phyloP scores from a whole-genome alignment of 2,888 invertebrate species.

The Candidula unifasciata region DNA sequence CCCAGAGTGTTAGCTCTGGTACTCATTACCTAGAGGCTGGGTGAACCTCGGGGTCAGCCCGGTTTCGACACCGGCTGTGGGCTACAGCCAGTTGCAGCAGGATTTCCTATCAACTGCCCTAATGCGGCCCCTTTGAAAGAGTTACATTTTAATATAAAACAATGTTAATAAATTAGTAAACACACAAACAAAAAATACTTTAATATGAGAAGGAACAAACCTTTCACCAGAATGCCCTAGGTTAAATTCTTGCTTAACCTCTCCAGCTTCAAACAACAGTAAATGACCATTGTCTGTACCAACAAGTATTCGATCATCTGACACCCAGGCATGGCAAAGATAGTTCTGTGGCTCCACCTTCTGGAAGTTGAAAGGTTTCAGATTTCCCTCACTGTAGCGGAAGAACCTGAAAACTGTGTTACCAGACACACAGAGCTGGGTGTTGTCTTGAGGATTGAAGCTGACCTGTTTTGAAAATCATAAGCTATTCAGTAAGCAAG shows the following conservation, averaged over 20 bases:
- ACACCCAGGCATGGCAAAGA: conserved; percentile 88
- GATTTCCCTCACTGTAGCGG: conserved; percentile 86
- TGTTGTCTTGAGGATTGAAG: conserved; percentile 87
- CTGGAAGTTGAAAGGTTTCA: conserved; percentile 90
- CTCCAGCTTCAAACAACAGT: conserved; percentile 90
- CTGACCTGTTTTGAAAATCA: conserved; percentile 81
- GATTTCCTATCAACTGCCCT: no score
- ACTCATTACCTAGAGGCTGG: no score
- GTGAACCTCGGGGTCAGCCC: no score
- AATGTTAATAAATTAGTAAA: no score
- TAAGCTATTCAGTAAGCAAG: not conserved
- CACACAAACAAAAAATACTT: not conserved
- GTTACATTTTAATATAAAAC: no score
- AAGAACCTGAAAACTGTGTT: conserved; percentile 85
- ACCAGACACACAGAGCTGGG: conserved; percentile 84
- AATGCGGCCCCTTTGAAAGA: no score
- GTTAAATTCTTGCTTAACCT: conserved; percentile 81
- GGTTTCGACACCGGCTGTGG: no score
- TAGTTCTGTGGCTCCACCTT: conserved; percentile 88
- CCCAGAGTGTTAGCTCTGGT: no score
- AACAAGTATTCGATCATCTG: conserved; percentile 88
- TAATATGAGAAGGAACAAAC: not conserved
- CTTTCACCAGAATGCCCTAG: conserved; percentile 48
- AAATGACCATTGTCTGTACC: conserved; percentile 88
- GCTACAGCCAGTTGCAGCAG: no score